These are phyloP conservation scores for Cylindroiulus punctatus DNA, from an alignment of 2,888 invertebrate genomes.

Conservation along the genomic window DNA sequence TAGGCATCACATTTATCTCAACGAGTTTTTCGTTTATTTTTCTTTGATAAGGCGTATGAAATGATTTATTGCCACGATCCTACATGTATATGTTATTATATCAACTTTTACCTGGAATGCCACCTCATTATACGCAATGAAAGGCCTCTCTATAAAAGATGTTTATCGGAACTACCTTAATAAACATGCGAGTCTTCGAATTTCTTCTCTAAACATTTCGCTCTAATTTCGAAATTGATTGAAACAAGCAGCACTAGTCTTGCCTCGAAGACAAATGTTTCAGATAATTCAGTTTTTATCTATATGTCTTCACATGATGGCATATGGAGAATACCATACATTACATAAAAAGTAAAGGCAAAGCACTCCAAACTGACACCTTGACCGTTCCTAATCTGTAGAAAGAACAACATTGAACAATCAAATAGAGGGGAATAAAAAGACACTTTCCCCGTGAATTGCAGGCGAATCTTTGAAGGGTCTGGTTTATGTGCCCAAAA, in stretches of 20 bases:
- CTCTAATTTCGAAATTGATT: not conserved
- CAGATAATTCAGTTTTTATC: not conserved
- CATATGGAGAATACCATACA: not conserved
- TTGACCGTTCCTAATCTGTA: conserved; percentile 20
- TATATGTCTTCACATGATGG: not conserved
- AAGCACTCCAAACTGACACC: conserved; percentile 33
- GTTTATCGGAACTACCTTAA: too few relatives aligned
- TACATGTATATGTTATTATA: too few relatives aligned
- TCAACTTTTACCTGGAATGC: too few relatives aligned
- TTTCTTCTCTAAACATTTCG: not conserved
- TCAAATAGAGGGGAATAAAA: conserved; percentile 14
- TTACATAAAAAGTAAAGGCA: conserved; percentile 19
- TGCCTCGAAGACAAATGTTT: not conserved
- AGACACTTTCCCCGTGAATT: conserved; percentile 26
- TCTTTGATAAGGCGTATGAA: not conserved
- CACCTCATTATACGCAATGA: not conserved
- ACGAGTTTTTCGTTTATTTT: not conserved
- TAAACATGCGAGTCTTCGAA: not conserved
- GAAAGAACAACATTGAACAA: not conserved
- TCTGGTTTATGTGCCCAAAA: conserved; percentile 33
- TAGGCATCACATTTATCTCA: too few relatives aligned
- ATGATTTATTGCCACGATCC: not conserved
- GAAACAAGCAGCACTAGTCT: not conserved
- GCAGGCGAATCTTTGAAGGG: conserved; percentile 25
- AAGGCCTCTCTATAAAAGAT: too few relatives aligned